Evolutionary conservation across 2,113 vertebrate species (phyloP).

Genomic region (Phainopepla nitens): DNA sequence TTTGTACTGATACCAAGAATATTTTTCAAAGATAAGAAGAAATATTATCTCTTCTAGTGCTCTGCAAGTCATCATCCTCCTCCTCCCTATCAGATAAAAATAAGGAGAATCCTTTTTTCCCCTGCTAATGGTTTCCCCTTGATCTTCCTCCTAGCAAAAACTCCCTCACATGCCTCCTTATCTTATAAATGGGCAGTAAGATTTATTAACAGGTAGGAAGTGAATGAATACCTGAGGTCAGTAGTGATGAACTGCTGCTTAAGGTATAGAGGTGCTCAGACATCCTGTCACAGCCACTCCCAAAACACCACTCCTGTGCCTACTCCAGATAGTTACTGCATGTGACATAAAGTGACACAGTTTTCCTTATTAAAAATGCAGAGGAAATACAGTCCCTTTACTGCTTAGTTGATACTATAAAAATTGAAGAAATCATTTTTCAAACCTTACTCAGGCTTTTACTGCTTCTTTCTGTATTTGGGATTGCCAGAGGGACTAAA

Average conservation of each 20-base stretch:
- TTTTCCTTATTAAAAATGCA: neutral
- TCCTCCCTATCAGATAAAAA: neutral
- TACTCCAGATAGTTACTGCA: neutral
- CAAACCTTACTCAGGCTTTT: neutral
- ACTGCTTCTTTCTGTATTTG: neutral
- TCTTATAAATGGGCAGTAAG: neutral
- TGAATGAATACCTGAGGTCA: neutral
- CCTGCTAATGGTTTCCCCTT: neutral
- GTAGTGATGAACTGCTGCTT: neutral
- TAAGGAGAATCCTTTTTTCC: neutral
- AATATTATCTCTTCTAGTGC: neutral
- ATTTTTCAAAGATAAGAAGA: neutral
- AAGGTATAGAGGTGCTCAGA: neutral
- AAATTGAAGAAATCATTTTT: neutral
- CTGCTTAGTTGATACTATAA: neutral
- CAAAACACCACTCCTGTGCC: neutral
- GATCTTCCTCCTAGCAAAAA: neutral
- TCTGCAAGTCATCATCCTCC: neutral
- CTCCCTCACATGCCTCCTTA: neutral
- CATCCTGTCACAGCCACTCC: neutral
- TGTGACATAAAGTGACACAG: accelerated
- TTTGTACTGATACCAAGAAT: neutral
- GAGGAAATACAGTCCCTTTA: neutral
- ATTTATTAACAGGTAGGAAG: neutral
- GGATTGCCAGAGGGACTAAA: neutral